Base-by-base conservation (phyloP, 1,140 invertebrate genomes). In the Drosophila mauritiana region DNA sequence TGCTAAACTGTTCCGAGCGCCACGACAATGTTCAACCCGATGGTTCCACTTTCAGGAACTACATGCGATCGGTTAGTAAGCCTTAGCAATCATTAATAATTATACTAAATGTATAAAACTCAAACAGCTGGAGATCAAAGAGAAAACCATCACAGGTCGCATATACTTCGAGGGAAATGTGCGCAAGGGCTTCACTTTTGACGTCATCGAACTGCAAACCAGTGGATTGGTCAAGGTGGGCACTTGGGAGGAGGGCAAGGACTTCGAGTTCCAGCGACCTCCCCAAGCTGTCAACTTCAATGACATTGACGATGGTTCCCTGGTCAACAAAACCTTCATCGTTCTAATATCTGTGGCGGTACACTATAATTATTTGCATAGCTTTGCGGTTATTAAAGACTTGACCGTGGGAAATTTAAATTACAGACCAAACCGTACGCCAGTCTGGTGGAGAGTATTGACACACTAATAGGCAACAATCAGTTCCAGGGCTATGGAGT, bases 131-230 rank as follows among this genome's bases (percentile, higher is more conserved):
- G 78, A 91, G 13, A 78, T 91, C 20, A 37, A 48, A 6, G 82
- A 90, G 3, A 86, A 88, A 49, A 91, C 97, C 0, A 86, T 98
- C 22, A 97, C 97, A 0, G 97, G 97, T 1, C 89, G 94, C 6
- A 95, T 98, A 25, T 95, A 95, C 80, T 98, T 98, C 90, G 96
- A 98, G 83, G 94, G 95, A 12, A 97, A 97, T 48, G 96, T 96
- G 70, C 94, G 98, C 45, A 96, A 95, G 13, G 95, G 98, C 74
- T 96, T 97, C 81, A 93, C 94, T 65, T 91, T 98, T 17, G 96
- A 97, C 78, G 94, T 98, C 25, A 92, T 98, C 2, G 96, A 97
- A 85, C 89, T 98, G 45, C 94, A 94, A 53, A 76, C 93, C 22
- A 91, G 94, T 51, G 96, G 96, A 0, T 85, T 97, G 27, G 92